Base-by-base conservation (phyloP, 2,113 vertebrate genomes). In the Bostrychus sinensis region DNA sequence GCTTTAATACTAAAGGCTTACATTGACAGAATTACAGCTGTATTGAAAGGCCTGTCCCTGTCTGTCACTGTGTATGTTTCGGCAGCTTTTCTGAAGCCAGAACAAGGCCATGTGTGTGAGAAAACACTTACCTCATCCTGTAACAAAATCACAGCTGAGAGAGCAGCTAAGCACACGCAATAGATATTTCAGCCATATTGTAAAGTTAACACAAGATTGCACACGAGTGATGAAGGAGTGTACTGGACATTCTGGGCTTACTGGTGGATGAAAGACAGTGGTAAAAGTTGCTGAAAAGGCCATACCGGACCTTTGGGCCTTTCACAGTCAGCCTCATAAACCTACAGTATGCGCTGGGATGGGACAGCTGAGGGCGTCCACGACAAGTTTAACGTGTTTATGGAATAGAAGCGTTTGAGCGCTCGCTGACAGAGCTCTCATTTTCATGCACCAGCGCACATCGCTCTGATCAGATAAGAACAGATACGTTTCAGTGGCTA, bases 391-490 rank as follows among this genome's bases (percentile, higher is more conserved):
- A 37, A 72, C 61, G 78, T 79, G 77, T 85, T 84, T 75, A 85
- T 81, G 66, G 72, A 43, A 59, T 9, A 69, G 68, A 54, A 57
- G 69, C 56, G 67, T 58, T 62, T 69, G 77, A 81, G 23, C 8
- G 5, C 56, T 72, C 6, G 36, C 65, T 80, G 81, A 85, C 65
- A 83, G 81, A 78, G 70, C 34, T 63, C 64, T 78, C 36, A 77
- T 77, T 82, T 70, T 63, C 36, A 46, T 58, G 46, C 50, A 39
- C 36, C 41, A 28, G 53, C 43, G 37, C 38, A 66, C 39, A 56
- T 30, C 62, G 5, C 25, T 11, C 25, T 56, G 38, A 72, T 70
- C 74, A 65, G 76, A 88, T 76, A 73, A 78, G 66, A 51, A 4
- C 56, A 60, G 75, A 80, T 79, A 57, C 37, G 72, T 81, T 82